Evolutionary conservation across 1,140 invertebrate genomes (phyloP), one percentile per base, ranked within the genome.

Genomic region (Daktulosphaira vitifoliae): DNA sequence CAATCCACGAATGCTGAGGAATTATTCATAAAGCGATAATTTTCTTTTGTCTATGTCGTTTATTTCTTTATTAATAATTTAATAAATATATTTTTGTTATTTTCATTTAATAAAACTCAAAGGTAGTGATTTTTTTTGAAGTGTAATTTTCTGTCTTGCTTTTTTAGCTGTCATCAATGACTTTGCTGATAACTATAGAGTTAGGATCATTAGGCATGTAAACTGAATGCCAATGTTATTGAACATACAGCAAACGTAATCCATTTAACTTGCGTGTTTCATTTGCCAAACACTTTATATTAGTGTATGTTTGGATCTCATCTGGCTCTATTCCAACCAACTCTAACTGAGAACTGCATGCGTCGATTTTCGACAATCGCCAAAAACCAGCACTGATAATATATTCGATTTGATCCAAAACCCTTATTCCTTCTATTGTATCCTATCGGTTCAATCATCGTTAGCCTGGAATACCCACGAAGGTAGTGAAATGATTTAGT

Each of bases 331-430:
- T 22, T 62, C 56, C 56, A 62, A 39, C n/a, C 9, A 42, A 33
- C 20, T 59, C 54, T 22, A 33, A 11, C n/a, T 33, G 56, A 62
- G 42, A 33, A 46, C 22, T 59, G 54, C 54, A 44, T 18, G 54
- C 54, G 38, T 44, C 54, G 56, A 62, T 48, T 48, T 62, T 46
- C 56, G 42, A 11, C 42, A 2, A 33, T 62, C 56, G 56, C 56
- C 56, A 48, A 62, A 62, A 62, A 20, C 23, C 54, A 9, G 20
- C n/a, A 44, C 29, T 62, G 46, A 59, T 62, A 62, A 33, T 48
- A 48, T 62, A 62, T 62, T 62, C 56, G 54, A 59, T 46, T 59
- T 38, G 16, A 44, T 23, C 54, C 39, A 4, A 59, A 44, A n/a
- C 11, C 22, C 37, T 8, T 29, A 9, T 15, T 44, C 53, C 23